These are phyloP conservation scores for Peribatodes rhomboidaria DNA, from an alignment of 2,888 invertebrate species.

Conservation along the genomic window DNA sequence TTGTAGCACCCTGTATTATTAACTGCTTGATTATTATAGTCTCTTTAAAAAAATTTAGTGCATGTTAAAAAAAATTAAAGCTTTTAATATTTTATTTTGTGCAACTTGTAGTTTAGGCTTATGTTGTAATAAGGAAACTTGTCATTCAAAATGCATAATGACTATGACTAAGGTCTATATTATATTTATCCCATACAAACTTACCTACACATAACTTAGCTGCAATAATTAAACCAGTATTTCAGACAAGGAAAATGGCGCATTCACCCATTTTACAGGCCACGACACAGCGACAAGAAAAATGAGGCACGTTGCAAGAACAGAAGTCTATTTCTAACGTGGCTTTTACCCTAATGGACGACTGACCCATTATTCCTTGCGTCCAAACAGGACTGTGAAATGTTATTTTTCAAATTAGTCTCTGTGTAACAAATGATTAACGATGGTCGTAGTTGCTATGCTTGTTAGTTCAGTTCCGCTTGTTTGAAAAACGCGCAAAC, in stretches of 20 bases:
- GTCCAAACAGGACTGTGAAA: conserved; percentile 34
- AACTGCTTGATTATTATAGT: too few relatives aligned
- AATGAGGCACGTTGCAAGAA: conserved; percentile 60
- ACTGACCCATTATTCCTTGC: conserved; percentile 39
- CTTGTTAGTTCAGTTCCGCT: conserved; percentile 7
- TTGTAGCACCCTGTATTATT: too few relatives aligned
- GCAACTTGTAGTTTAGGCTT: too few relatives aligned
- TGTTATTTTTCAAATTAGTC: conserved; percentile 39
- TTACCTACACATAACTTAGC: neutral
- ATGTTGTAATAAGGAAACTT: too few relatives aligned
- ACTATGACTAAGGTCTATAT: neutral
- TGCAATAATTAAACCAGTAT: conserved; percentile 3
- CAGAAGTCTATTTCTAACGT: conserved; percentile 65
- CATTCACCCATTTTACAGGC: conserved; percentile 6
- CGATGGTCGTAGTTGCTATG: conserved; percentile 14
- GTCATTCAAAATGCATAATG: too few relatives aligned
- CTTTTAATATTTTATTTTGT: too few relatives aligned
- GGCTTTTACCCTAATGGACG: conserved; percentile 71
- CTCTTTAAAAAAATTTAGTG: too few relatives aligned
- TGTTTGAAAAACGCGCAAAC: neutral
- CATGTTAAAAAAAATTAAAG: too few relatives aligned
- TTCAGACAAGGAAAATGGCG: neutral
- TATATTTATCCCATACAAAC: neutral
- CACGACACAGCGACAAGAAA: conserved; percentile 54
- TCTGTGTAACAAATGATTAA: conserved; percentile 26